Evolutionary conservation across 2,113 vertebrate species (phyloP).

Genomic region (Tupaia chinensis): DNA sequence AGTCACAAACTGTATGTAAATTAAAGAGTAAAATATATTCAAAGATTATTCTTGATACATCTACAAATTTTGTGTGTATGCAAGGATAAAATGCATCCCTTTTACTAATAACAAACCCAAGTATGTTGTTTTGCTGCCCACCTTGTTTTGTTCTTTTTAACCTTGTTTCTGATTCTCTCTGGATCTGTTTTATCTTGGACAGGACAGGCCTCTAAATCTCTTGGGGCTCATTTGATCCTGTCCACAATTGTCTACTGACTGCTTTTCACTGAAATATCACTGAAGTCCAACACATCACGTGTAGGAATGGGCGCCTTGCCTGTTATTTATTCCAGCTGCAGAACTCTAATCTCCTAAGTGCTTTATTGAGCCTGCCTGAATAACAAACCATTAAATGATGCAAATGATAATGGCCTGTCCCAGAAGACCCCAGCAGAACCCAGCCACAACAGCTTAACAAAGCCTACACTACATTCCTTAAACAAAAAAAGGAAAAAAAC

Average conservation of each 20-base stretch:
- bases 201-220: neutral
- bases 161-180: neutral
- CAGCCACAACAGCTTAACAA: slow-evolving; percentile 47
- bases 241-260: neutral
- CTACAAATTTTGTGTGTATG: neutral
- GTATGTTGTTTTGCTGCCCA: neutral
- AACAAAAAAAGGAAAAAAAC: neutral
- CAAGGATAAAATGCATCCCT: neutral
- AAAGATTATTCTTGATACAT: neutral
- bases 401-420: slow-evolving; percentile 44
- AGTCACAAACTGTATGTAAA: neutral
- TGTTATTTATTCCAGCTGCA: neutral
- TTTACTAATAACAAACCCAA: neutral
- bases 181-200: neutral
- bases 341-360: slow-evolving; percentile 63
- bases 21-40: slow-evolving; percentile 21
- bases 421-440: neutral
- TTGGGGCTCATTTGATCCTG: neutral
- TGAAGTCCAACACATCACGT: fast-evolving
- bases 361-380: slow-evolving; percentile 50
- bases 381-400: slow-evolving; percentile 23
- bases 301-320: slow-evolving; percentile 17
- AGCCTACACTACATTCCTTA: neutral
- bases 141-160: neutral
- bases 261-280: neutral